Base-by-base conservation (phyloP, 2,888 invertebrate genomes). In the Petrophora chlorosata region DNA sequence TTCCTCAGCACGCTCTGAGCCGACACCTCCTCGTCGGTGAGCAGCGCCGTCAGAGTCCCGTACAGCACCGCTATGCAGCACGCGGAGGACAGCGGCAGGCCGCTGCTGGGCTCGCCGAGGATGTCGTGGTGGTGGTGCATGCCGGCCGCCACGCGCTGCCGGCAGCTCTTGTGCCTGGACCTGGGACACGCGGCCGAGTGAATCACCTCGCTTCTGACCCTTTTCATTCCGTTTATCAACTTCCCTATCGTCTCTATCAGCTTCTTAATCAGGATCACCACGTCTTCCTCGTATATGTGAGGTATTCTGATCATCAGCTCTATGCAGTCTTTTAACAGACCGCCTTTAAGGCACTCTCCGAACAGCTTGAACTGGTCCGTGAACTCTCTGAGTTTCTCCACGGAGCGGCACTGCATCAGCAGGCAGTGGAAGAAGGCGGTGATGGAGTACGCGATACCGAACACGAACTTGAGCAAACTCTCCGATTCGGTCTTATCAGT, bases 81-180 rank as follows among this genome's bases (percentile, higher is more conserved):
- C 0, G 86, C 75, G 14, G 91, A 79, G 9, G 90, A 76, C 23
- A 81, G 65, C 38, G 84, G 79, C 30, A 84, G 78, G 1, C 82
- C 82, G 3, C 80, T 61, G 47, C 83, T 68, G 4, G 91, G 83
- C 3, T 82, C 82, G 0, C 93, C 93, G 13, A 93, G 84, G 0
- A 91, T 70, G 59, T 92, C 91, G 55, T 92, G 91, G 63, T 93
- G 93, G 62, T 93, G 93, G 65, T 92, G 91, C 72, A 85, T 79
- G 30, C 89, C 89, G 3, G 82, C 82, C 3, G 76, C 75, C n/a
- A 86, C 77, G 3, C 89, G 66, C 43, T 71, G 72, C 0, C 85
- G 73, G 53, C 92, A 93, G 10, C 73, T 79, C 40, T 91, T 92
- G 63, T 93, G 93, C 22, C 90, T 79, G 0, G 68, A 61, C n/a